Evolutionary conservation across 2,797 vertebrate genomes (phyloP), one percentile per base, ranked within the genome.

Genomic region (Neoniphon sammara): DNA sequence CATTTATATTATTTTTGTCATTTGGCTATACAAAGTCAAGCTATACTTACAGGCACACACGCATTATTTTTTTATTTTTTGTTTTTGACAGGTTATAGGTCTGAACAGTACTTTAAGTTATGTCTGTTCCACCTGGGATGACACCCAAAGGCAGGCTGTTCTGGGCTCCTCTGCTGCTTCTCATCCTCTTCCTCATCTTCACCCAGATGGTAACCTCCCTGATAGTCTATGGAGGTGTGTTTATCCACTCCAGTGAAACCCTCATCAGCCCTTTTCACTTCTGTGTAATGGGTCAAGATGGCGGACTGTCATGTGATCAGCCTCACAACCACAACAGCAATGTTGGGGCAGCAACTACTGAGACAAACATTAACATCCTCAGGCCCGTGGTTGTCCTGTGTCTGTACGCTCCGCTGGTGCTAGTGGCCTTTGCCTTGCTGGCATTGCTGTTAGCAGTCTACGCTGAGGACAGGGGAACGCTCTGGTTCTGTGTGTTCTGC

Each of bases 361-460:
- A 18, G 34, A 17, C 6, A 14, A 21, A 50, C 12, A 74, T 49
- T 14, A 25, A 46, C 47, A 7, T 60, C 27, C 7, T 60, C 2
- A 0, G 4, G 5, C 1, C 11, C 1, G 21, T 4, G 0, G 55
- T 77, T 1, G 30, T 1, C 9, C 11, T 87, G 23, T 17, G 53
- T 46, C 55, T 87, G 36, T 85, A 79, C 15, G 5, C 25, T 18
- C 73, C 86, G 2, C 0, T 89, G 57, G 77, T 77, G 58, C 70
- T 91, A 0, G 77, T 88, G 67, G 53, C 56, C 44, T 91, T 91
- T 60, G 79, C 80, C n/a, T 58, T 84, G 39, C 64, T 91, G 58
- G 59, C 74, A n/a, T 4, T 72, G 58, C 17, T 86, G 39, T 70
- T 84, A 0, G 62, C 81, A 18, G 57, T 46, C 18, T 81, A 72